Base-by-base conservation (phyloP, 2,888 invertebrate species). In the Priocnemis perturbator region DNA sequence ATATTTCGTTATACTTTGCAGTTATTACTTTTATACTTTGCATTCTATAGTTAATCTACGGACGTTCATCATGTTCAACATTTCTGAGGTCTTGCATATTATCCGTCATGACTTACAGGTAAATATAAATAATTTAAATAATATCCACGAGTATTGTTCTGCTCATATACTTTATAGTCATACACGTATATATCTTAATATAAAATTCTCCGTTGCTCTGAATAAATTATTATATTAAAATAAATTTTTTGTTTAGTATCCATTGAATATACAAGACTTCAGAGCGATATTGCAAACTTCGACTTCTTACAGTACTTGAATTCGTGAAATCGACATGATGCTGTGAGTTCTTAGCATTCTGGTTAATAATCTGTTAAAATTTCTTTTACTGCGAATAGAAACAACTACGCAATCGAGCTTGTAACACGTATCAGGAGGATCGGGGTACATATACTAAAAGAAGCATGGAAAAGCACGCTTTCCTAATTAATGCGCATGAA, bases 1-100 rank as follows among this genome's bases (percentile, higher is more conserved):
- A 81, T 67, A 56, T 59, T 70, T 50, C 37, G 20, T 48, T 58
- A 62, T 61, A 66, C 56, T 47, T 59, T 26, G 45, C 63, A 64
- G 58, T 64, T 74, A 4, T 65, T 71, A 76, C 57, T 50, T 74
- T 67, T 63, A 74, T 23, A 68, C 74, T 68, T 74, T 69, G 61
- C 64, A 57, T 63, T 67, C 45, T 68, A 71, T 59, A 52, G 14
- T 71, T 48, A 52, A 14, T 52, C 61, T 69, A 72, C 47, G 59
- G 58, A 71, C 68, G 60, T 68, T 69, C 64, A 57, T 37, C 52
- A 37, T 69, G 20, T 26, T 50, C 9, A 37, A 23, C 44, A 45
- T 60, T 70, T 71, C 58, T 71, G 58, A 71, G 53, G 59, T 63
- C 61, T 67, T 67, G 61, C 26, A 26, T 48, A 53, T 37, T 11